Evolutionary conservation across 1,140 invertebrate species (phyloP), one percentile per base, ranked within the genome.

Genomic region (Bombus polaris): DNA sequence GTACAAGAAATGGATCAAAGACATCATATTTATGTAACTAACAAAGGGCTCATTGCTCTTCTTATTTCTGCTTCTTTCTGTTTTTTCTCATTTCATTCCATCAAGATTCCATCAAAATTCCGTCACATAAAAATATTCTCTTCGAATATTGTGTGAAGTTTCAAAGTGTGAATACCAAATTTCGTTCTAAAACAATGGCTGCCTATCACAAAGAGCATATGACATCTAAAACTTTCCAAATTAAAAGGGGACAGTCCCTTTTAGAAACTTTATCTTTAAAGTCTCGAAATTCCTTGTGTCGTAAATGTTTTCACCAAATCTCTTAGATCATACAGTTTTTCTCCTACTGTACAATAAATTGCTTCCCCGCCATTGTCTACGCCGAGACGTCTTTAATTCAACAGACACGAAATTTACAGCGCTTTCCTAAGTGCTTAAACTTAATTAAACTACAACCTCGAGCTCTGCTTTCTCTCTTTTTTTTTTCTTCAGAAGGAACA

Each of bases 381-480:
- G 3, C 28, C 3, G 13, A 22, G 18, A 53, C 39, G 1, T 32
- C 76, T 22, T 39, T 65, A 78, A 68, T 79, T 68, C 44, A 44
- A 35, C 71, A 35, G 62, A 9, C 77, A 22, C 12, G 25, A 68
- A 68, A 79, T 79, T 79, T 37, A 28, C 62, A 35, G 32, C 42
- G 6, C 22, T 39, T 2, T 28, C 22, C 22, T 28, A 37, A 68
- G 32, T 32, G 39, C 18, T 47, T 79, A 32, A 68, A 32, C 62
- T 79, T 79, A 79, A 79, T 79, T 68, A 68, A 79, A 47, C 25
- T 35, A 42, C 32, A 68, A 35, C 22, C 39, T 77, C 39, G 75
- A 25, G 6, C 53, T 28, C 4, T 22, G 3, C 4, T 15, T 39
- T 71, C 35, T 25, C 3, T 12, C 37, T 1, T n/a, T 13, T 3